Percentiles rank a stretch among this genome's conserved stretches.
Evolutionary conservation across 92 coral and sea anemone genomes (phyloP).

Genomic region (Metridium senile): DNA sequence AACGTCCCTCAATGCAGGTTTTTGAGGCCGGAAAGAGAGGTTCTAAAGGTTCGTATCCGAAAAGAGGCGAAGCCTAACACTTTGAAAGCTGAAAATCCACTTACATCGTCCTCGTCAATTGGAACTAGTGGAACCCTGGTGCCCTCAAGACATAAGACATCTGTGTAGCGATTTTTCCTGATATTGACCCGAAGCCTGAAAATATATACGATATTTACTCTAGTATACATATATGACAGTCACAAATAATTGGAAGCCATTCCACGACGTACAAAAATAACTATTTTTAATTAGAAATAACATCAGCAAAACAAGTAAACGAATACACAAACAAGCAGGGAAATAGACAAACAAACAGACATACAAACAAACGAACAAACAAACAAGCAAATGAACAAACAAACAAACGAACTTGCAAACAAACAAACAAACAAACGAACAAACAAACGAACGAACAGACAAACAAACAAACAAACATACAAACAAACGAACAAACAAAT

Average conservation of each 20-base stretch:
- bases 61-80: background rate
- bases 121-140: conserved; percentile 77
- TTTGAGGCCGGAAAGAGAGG: too few species aligned
- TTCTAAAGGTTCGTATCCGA: too few species aligned
- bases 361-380: background rate
- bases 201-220: too few species aligned
- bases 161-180: conserved; percentile 87
- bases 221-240: too few species aligned
- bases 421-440: background rate
- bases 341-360: background rate
- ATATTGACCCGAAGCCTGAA: conserved; percentile 77
- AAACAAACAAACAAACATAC: background rate
- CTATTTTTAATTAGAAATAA: too few species aligned
- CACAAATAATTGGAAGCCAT: too few species aligned
- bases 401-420: background rate
- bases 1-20: too few species aligned
- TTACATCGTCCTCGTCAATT: conserved; percentile 65
- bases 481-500: background rate
- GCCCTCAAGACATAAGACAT: conserved; percentile 84
- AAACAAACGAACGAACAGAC: background rate
- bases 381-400: background rate
- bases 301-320: background rate
- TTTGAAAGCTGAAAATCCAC: conserved; percentile 7
- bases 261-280: too few species aligned
- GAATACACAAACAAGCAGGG: background rate